phyloP scores from a whole-genome alignment of 1,140 invertebrate genomes.

The Diplogasteroides magnus region DNA sequence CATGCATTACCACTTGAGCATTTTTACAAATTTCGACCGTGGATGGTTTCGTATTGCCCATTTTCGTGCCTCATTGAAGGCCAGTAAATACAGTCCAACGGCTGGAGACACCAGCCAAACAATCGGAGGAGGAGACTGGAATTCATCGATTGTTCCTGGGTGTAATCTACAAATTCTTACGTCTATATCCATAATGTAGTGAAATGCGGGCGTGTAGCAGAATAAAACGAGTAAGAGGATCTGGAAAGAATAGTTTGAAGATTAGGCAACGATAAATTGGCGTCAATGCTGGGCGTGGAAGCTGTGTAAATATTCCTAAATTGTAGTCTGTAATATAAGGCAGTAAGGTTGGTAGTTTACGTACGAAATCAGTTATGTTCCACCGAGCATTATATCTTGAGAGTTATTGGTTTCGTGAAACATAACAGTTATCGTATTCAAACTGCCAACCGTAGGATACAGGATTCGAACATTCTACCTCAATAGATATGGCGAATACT shows the following conservation, averaged over 20 bases:
- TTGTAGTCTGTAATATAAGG: neutral
- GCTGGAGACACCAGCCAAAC: conserved; percentile 30
- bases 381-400: neutral
- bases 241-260: conserved; percentile 13
- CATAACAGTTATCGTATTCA: neutral
- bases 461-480: conserved; percentile 16
- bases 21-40: conserved; percentile 39
- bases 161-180: too few relatives aligned
- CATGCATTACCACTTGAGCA: conserved; percentile 48
- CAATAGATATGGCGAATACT: conserved; percentile 52
- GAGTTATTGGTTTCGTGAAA: neutral
- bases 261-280: neutral
- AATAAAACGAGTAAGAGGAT: conserved; percentile 51
- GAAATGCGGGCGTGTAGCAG: conserved; percentile 49
- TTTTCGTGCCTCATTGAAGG: conserved; percentile 38
- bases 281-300: neutral
- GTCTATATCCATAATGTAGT: conserved; percentile 53
- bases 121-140: too few relatives aligned
- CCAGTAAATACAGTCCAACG: conserved; percentile 33
- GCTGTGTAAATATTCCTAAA: neutral
- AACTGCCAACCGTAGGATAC: neutral
- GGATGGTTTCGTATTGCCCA: conserved; percentile 42
- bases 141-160: too few relatives aligned
- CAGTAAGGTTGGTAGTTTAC: neutral
- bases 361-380: neutral